Evolutionary conservation across 2,113 vertebrate species (phyloP).

Genomic region (Halichoeres trimaculatus): DNA sequence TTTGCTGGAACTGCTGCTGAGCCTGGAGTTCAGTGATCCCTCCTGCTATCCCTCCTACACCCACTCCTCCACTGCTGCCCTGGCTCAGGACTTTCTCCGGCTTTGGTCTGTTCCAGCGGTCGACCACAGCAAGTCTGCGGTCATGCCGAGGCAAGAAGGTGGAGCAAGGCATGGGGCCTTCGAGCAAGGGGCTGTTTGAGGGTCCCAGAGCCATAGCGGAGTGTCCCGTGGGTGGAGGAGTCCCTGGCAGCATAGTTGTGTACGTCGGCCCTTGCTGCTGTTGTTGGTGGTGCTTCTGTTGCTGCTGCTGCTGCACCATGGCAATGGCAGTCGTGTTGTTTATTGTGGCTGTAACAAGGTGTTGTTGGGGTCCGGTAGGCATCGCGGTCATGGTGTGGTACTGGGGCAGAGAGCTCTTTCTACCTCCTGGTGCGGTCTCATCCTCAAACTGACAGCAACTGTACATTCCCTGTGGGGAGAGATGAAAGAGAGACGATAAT

Average conservation of each 20-base stretch:
- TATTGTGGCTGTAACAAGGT: slow-evolving; percentile 78
- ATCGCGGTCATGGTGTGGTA: slow-evolving; percentile 79
- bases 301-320: slow-evolving; percentile 81
- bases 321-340: slow-evolving; percentile 81
- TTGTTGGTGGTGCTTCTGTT: slow-evolving; percentile 79
- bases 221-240: slow-evolving; percentile 80
- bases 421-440: slow-evolving; percentile 75
- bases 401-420: slow-evolving; percentile 71
- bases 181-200: slow-evolving; percentile 85
- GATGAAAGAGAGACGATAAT: slow-evolving; percentile 52
- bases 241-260: slow-evolving; percentile 80
- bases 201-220: slow-evolving; percentile 86
- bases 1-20: slow-evolving; percentile 76
- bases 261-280: slow-evolving; percentile 79
- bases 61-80: slow-evolving; percentile 73
- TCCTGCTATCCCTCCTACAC: slow-evolving; percentile 76
- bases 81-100: slow-evolving; percentile 81
- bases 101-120: slow-evolving; percentile 89
- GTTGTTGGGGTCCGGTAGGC: slow-evolving; percentile 75
- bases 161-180: slow-evolving; percentile 87
- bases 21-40: slow-evolving; percentile 78
- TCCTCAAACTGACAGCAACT: slow-evolving; percentile 93
- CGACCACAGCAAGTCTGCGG: slow-evolving; percentile 85
- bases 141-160: slow-evolving; percentile 90
- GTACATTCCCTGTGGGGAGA: slow-evolving; percentile 89